Base-by-base conservation (phyloP, 2,797 vertebrate genomes). In the Hydrophis major region DNA sequence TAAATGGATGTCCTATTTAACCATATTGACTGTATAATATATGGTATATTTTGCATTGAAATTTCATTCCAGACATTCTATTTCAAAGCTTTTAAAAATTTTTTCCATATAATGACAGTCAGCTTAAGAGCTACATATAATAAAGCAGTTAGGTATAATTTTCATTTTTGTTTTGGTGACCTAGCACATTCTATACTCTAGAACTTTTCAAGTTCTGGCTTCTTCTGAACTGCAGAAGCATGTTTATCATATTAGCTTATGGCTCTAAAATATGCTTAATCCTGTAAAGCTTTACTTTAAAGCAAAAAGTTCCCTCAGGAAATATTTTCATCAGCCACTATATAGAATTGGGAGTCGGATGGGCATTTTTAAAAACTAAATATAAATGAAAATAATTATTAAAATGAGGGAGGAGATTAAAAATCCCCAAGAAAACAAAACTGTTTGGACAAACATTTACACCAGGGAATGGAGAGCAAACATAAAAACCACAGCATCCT, bases 401-500 rank as follows among this genome's bases (percentile, higher is more conserved):
- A 92, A 27, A 92, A 90, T 94, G 83, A 91, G 63, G 0, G 0
- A 2, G 27, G 53, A 88, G 88, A 87, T 93, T 93, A 92, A 90
- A 87, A 92, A 32, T 90, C 94, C 78, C 0, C 16, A 93, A 93
- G 94, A 94, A 95, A 97, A 93, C 93, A 89, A 50, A 93, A 92
- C 93, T 94, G 93, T 96, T 94, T 94, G 94, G 94, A 94, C 95
- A 97, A 96, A 97, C 96, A 94, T 88, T 89, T 89, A n/a, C 60
- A 86, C 91, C 0, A 90, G 28, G 61, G 86, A 91, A 83, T 94
- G 93, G 93, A 90, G 95, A 96, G 93, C 91, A 94, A 94, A 93
- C 91, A 94, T 95, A 94, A 96, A 96, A 96, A 94, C 93, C 95
- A 91, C 94, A 96, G 96, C 96, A 96, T 97, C 96, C 95, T 96